Evolutionary conservation across 1,140 invertebrate genomes (phyloP), one percentile per base, ranked within the genome.

Genomic region (Trigoniulus corallinus): DNA sequence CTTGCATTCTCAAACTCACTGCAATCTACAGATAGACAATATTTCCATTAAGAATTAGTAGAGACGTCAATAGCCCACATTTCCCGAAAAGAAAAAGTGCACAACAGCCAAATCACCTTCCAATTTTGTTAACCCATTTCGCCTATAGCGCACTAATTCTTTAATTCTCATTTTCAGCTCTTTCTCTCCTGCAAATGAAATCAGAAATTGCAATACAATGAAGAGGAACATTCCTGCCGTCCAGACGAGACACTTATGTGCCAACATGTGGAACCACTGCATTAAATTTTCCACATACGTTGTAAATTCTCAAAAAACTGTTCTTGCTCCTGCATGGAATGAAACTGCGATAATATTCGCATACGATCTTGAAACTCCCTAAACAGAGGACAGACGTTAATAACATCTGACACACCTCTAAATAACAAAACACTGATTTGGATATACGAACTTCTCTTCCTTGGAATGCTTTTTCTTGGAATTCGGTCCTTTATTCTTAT

Each of bases 321-420:
- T 55, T 85, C 79, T 60, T 91, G 82, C 67, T 93, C 88, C 53
- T 78, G 73, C 26, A 80, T 75, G 1, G 84, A 82, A 60, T 86
- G 82, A 70, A 93, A 92, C 62, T 91, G 88, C 23, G 84, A 80
- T 63, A 88, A 87, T 40, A 81, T 77, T 39, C 83, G 75, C 63
- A 92, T 76, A 45, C 81, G 79, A 53, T 93, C 87, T 47, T 67
- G 60, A 22, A 72, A 59, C 45, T 71, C 67, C 53, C 69, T 71
- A 34, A 34, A 34, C 15, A 34, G 53, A 23, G 62, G 57, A 58
- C 48, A 54, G 54, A 43, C 26, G 49, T 48, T 20, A 26, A 48
- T 22, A 23, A 52, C 21, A 23, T 78, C 72, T 58, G 85, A 79
- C 56, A 84, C 81, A 54, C 81, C 81, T 54, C 18, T 57, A 40